Evolutionary conservation across 2,888 invertebrate genomes (phyloP).

Genomic region (Alviniconcha strummeri): DNA sequence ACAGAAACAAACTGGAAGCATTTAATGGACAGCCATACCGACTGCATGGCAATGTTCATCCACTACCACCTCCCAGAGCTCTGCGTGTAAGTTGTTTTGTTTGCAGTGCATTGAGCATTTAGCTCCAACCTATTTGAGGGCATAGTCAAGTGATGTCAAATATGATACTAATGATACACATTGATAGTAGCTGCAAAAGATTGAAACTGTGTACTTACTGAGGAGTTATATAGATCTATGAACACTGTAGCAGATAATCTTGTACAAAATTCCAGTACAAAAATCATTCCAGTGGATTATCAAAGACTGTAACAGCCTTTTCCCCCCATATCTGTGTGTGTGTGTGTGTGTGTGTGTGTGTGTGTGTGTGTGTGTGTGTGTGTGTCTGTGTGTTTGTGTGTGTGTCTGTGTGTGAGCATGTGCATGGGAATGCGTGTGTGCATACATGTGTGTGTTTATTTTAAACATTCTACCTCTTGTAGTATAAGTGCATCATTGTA

Average conservation of each 20-base stretch:
- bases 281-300: too few relatives aligned
- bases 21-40: constrained; percentile 62
- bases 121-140: too few relatives aligned
- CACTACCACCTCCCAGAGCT: constrained; percentile 63
- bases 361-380: not conserved
- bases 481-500: too few relatives aligned
- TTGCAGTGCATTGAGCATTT: not conserved
- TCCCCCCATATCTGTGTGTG: not conserved
- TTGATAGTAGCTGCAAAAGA: too few relatives aligned
- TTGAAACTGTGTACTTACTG: not conserved
- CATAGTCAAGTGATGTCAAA: too few relatives aligned
- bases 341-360: not conserved
- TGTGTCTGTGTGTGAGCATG: too few relatives aligned
- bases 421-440: too few relatives aligned
- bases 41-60: constrained; percentile 56
- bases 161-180: too few relatives aligned
- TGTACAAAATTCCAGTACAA: not conserved
- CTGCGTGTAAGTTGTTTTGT: constrained; percentile 54
- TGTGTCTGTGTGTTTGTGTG: not conserved
- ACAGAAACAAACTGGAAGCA: constrained; percentile 48
- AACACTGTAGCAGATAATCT: not conserved
- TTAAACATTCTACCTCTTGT: too few relatives aligned
- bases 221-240: not conserved
- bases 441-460: too few relatives aligned
- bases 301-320: too few relatives aligned